phyloP scores from a whole-genome alignment of 2,888 invertebrate species.

The Chaetogeoica ovagalla region DNA sequence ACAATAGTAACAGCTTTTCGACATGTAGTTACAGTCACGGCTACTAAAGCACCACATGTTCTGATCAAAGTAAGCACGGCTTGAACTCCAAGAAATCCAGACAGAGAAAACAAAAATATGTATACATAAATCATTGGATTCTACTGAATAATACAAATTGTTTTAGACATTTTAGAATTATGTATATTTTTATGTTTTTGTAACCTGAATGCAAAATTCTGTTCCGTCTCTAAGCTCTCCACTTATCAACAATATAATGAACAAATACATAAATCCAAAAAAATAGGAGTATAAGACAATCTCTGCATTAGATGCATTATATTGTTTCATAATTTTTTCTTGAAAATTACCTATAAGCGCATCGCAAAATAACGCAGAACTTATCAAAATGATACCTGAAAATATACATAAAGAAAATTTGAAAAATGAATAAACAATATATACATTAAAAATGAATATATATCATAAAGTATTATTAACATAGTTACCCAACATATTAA shows the following conservation, averaged over 20 bases:
- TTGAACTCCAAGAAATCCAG: conserved; percentile 91
- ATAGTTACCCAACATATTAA: conserved; percentile 63
- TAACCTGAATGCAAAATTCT: conserved; percentile 75
- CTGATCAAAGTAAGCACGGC: conserved; percentile 88
- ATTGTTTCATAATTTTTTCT: conserved; percentile 88
- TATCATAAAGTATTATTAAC: neutral
- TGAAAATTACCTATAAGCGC: conserved; percentile 96
- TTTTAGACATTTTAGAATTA: conserved; percentile 11
- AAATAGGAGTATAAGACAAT: conserved; percentile 91
- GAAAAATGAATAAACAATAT: neutral
- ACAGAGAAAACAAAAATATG: conserved; percentile 80
- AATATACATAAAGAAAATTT: neutral
- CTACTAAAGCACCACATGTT: conserved; percentile 86
- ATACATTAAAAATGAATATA: neutral
- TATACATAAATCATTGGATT: conserved; percentile 80
- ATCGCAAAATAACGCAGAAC: conserved; percentile 86
- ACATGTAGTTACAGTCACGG: conserved; percentile 90
- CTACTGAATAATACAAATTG: conserved; percentile 62
- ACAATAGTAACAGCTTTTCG: conserved; percentile 90
- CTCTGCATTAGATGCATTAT: conserved; percentile 84
- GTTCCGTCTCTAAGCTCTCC: conserved; percentile 78
- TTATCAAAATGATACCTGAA: conserved; percentile 75
- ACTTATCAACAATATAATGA: conserved; percentile 71
- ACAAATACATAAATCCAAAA: conserved; percentile 81
- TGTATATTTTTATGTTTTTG: neutral